phyloP scores from a whole-genome alignment of 2,113 vertebrate species.

The Nibea albiflora region DNA sequence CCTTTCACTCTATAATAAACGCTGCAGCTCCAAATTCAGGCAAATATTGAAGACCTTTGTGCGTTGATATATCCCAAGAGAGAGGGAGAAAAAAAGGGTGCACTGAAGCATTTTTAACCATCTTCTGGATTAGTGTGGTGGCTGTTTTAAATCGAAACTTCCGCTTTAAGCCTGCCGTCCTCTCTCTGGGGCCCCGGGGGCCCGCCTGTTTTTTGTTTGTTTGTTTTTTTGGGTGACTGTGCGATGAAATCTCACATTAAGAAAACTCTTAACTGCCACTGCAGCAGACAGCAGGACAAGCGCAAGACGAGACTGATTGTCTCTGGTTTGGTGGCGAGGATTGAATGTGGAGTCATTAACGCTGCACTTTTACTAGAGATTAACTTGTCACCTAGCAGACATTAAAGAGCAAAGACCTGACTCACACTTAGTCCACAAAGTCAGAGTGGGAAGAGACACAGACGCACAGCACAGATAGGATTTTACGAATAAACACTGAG shows the following conservation, averaged over 20 bases:
- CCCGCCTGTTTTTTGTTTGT: conserved; percentile 27
- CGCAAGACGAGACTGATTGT: conserved; percentile 64
- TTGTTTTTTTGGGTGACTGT: conserved; percentile 29
- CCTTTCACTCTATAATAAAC: conserved; percentile 20
- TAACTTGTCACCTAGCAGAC: conserved; percentile 76
- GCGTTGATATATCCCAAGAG: conserved; percentile 13
- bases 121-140: conserved; percentile 36
- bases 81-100: background rate
- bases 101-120: conserved; percentile 7
- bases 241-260: conserved; percentile 57
- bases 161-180: conserved; percentile 36
- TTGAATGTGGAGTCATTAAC: conserved; percentile 73
- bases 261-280: conserved; percentile 47
- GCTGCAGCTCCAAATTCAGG: conserved; percentile 4
- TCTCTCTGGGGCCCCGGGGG: conserved; percentile 28
- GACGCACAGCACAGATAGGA: conserved; percentile 1
- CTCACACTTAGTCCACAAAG: conserved; percentile 59
- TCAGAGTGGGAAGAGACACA: conserved; percentile 42
- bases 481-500: conserved; percentile 31
- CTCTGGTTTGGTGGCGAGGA: conserved; percentile 61
- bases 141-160: conserved; percentile 48
- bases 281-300: conserved; percentile 57
- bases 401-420: conserved; percentile 50
- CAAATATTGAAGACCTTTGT: conserved; percentile 23
- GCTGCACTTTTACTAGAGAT: conserved; percentile 72